Conservation (phyloP, 2,797 vertebrate genomes). For the Acanthornis magna region DNA sequence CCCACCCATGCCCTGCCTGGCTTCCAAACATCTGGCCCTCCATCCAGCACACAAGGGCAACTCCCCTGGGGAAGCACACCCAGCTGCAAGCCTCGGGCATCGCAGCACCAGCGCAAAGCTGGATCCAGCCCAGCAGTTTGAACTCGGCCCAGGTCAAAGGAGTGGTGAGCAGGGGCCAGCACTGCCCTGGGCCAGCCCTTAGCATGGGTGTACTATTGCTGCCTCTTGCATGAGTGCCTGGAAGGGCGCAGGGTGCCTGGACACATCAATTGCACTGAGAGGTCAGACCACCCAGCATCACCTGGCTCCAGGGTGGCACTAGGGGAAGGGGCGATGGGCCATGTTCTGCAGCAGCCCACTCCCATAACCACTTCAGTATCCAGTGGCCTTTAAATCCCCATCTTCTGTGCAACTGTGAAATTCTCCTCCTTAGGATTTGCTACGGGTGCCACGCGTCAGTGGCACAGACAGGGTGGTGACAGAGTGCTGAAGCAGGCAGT, state of each 20-base stretch:
- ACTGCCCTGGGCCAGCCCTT: accelerated
- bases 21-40: slow-evolving; percentile 26
- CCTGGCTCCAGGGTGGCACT: background rate
- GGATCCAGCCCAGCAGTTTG: background rate
- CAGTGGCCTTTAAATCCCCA: background rate
- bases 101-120: background rate
- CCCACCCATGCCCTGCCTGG: slow-evolving; percentile 49
- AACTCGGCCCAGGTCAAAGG: background rate
- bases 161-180: background rate
- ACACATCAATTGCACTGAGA: accelerated
- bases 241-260: background rate
- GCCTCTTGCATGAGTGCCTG: background rate
- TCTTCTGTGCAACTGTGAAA: background rate
- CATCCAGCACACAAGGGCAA: background rate
- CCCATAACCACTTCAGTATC: background rate
- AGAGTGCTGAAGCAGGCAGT: background rate
- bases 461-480: background rate
- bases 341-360: background rate
- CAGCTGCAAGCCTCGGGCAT: background rate
- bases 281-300: background rate
- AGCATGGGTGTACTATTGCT: accelerated
- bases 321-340: background rate
- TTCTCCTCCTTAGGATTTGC: background rate
- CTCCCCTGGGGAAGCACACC: slow-evolving; percentile 5
- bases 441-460: accelerated